phyloP scores from a whole-genome alignment of 2,113 vertebrate genomes.

The Rhinolophus sinicus region DNA sequence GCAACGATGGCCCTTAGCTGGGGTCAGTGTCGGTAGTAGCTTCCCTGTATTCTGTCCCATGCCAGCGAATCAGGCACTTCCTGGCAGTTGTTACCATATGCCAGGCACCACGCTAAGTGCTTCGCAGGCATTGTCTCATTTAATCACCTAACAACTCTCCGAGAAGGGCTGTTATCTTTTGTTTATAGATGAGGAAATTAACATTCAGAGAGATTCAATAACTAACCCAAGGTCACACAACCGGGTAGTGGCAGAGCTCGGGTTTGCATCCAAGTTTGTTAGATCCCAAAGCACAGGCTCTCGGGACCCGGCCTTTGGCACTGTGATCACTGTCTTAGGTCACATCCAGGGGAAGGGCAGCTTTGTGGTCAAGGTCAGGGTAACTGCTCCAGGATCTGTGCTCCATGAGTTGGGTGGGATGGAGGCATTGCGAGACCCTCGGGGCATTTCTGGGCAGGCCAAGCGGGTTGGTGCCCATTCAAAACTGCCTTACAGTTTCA shows the following conservation, averaged over 20 bases:
- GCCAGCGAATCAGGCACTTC: neutral
- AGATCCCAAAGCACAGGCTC: neutral
- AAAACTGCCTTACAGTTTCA: neutral
- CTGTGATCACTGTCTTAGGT: neutral
- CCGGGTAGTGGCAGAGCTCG: neutral
- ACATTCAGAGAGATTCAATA: conserved; percentile 32
- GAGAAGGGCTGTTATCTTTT: neutral
- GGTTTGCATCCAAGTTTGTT: neutral
- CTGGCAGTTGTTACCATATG: neutral
- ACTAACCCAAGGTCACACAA: neutral
- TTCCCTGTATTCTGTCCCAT: neutral
- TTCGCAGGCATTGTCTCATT: neutral
- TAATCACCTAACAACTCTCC: neutral
- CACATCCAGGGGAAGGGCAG: neutral
- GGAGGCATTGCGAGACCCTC: neutral
- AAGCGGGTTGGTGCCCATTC: neutral
- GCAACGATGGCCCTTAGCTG: neutral
- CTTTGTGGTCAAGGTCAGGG: neutral
- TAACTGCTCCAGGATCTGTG: neutral
- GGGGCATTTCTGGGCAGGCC: neutral
- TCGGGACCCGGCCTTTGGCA: neutral
- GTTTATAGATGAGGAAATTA: neutral
- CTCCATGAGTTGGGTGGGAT: neutral
- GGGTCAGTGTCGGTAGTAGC: neutral
- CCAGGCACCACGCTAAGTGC: neutral